phyloP scores from a whole-genome alignment of 2,888 invertebrate genomes.

The Netelia fuscicornis region DNA sequence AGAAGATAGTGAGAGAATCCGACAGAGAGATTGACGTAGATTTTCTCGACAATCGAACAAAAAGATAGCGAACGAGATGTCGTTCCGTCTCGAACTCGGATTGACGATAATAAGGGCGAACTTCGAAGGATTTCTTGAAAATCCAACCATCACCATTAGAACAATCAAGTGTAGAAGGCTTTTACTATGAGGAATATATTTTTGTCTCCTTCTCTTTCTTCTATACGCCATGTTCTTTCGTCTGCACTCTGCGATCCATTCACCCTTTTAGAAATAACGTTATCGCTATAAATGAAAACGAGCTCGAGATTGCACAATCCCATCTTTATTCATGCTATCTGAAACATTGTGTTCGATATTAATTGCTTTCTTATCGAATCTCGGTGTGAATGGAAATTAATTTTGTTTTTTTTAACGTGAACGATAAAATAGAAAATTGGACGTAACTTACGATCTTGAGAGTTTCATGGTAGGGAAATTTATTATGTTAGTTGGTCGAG shows the following conservation, averaged over 20 bases:
- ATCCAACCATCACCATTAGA: constrained; percentile 40
- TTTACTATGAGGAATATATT: neutral
- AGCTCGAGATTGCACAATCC: constrained; percentile 2
- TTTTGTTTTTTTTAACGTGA: neutral
- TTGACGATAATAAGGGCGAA: constrained; percentile 44
- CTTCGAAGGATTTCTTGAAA: constrained; percentile 28
- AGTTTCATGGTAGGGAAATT: neutral
- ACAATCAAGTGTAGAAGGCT: constrained; percentile 40
- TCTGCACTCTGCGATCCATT: constrained; percentile 23
- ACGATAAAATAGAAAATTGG: neutral
- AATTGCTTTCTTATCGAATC: constrained; percentile 18
- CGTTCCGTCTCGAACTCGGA: constrained; percentile 35
- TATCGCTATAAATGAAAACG: neutral
- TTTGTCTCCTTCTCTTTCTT: constrained; percentile 3
- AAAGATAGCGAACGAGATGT: constrained; percentile 33
- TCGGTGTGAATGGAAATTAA: neutral
- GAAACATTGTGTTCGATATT: neutral
- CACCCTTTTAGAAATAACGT: neutral
- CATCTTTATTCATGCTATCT: too few species aligned
- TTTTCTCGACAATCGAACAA: constrained; percentile 19
- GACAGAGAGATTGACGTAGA: neutral
- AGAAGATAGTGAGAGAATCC: neutral
- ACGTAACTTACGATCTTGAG: constrained; percentile 2
- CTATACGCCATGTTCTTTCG: constrained; percentile 1
- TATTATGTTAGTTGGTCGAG: constrained; percentile 24